Conservation (phyloP, 2,888 invertebrate genomes). For the Gymnosoma rotundatum region DNA sequence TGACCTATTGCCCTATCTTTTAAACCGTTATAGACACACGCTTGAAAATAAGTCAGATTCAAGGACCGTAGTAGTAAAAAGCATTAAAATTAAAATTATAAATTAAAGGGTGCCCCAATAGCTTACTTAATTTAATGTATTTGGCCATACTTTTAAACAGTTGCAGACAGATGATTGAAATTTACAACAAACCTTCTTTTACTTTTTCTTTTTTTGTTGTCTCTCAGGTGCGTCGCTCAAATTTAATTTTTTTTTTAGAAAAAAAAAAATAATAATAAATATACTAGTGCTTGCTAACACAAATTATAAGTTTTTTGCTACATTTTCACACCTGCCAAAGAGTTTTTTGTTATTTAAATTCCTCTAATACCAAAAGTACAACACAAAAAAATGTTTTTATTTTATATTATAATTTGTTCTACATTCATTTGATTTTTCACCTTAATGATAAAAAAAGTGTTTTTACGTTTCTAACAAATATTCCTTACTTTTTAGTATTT, state of each 20-base stretch:
- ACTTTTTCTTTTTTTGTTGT: background rate
- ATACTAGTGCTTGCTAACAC: background rate
- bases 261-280: background rate
- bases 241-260: background rate
- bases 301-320: background rate
- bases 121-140: too few relatives aligned
- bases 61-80: too few relatives aligned
- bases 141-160: too few relatives aligned
- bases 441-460: background rate
- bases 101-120: too few relatives aligned
- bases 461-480: slow-evolving; percentile 2
- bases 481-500: slow-evolving; percentile 22
- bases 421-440: slow-evolving; percentile 47
- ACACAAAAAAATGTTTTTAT: background rate
- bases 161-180: too few relatives aligned
- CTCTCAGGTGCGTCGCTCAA: background rate
- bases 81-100: too few relatives aligned
- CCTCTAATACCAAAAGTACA: background rate
- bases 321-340: background rate
- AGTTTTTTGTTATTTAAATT: background rate
- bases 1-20: too few relatives aligned
- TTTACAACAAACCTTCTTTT: too few relatives aligned
- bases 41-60: too few relatives aligned
- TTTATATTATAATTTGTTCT: slow-evolving; percentile 22
- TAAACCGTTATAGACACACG: too few relatives aligned